Evolutionary conservation across 2,797 vertebrate genomes (phyloP).

Genomic region (Sebastes vulpes): DNA sequence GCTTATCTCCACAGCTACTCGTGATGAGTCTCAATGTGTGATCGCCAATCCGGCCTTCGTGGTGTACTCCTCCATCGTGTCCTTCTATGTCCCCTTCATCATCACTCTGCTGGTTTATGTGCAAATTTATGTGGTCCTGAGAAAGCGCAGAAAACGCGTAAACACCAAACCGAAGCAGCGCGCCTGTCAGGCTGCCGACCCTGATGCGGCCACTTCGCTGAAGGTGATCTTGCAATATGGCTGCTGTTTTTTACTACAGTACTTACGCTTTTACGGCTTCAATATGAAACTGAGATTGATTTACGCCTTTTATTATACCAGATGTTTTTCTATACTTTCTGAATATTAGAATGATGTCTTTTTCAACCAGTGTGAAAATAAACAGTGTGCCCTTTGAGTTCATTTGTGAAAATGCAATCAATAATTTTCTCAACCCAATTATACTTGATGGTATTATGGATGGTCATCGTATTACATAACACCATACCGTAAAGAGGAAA

Average conservation of each 20-base stretch:
- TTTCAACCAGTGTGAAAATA: background rate
- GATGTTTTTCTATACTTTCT: background rate
- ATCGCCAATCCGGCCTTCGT: slow-evolving; percentile 98
- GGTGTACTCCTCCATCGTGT: slow-evolving; percentile 98
- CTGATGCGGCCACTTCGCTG: slow-evolving; percentile 83
- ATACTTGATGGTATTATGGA: slow-evolving; percentile 8
- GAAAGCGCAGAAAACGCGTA: slow-evolving; percentile 94
- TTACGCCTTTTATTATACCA: background rate
- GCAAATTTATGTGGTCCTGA: slow-evolving; percentile 97
- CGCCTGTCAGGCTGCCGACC: slow-evolving; percentile 80
- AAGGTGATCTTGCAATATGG: slow-evolving; percentile 86
- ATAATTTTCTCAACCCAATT: slow-evolving; percentile 29
- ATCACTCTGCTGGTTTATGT: slow-evolving; percentile 98
- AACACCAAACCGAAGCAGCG: slow-evolving; percentile 95
- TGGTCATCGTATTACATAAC: slow-evolving; percentile 20
- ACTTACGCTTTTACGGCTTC: background rate
- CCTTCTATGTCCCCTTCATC: slow-evolving; percentile 99
- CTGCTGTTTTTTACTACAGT: background rate
- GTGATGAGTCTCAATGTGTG: slow-evolving; percentile 90
- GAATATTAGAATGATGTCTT: background rate
- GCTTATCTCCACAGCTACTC: slow-evolving; percentile 89
- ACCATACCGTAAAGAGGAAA: slow-evolving; percentile 9
- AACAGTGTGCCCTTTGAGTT: background rate
- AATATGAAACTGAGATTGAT: background rate
- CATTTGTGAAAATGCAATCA: slow-evolving; percentile 16